Evolutionary conservation across 2,797 vertebrate species (phyloP).

Genomic region (Helicolenus hilgendorfi): DNA sequence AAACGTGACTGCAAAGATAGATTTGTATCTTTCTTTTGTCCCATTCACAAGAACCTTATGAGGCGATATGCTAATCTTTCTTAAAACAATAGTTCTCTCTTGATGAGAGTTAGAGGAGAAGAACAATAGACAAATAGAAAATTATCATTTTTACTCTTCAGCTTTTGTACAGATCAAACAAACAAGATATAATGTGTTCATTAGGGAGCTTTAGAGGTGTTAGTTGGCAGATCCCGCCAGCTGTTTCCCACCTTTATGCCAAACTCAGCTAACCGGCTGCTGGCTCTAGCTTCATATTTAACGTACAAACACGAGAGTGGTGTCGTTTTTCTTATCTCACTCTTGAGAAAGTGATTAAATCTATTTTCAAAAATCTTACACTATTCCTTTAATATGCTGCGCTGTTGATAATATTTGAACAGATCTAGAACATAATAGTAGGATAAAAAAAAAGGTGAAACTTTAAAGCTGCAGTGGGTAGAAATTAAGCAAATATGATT

Average conservation of each 20-base stretch:
- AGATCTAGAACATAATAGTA: background rate
- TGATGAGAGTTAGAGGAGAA: background rate
- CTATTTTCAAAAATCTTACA: background rate
- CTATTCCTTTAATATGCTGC: background rate
- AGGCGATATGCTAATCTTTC: background rate
- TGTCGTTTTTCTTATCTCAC: background rate
- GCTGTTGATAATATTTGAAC: background rate
- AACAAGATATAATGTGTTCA: background rate
- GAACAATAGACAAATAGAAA: background rate
- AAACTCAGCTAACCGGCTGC: background rate
- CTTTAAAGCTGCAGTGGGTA: too few species aligned
- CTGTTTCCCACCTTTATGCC: background rate
- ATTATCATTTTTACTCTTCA: background rate
- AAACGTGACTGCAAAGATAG: background rate
- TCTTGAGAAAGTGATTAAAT: background rate
- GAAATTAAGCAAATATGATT: too few species aligned
- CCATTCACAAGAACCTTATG: background rate
- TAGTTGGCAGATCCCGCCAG: background rate
- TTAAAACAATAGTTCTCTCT: background rate
- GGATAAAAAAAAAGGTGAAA: background rate
- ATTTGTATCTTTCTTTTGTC: background rate
- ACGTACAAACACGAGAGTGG: background rate
- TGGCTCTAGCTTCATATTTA: background rate
- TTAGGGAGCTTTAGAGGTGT: background rate
- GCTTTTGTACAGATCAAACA: background rate